These are phyloP conservation scores for Phenganax stokvisi DNA, from an alignment of 92 coral and sea anemone genomes.

Conservation along the genomic window DNA sequence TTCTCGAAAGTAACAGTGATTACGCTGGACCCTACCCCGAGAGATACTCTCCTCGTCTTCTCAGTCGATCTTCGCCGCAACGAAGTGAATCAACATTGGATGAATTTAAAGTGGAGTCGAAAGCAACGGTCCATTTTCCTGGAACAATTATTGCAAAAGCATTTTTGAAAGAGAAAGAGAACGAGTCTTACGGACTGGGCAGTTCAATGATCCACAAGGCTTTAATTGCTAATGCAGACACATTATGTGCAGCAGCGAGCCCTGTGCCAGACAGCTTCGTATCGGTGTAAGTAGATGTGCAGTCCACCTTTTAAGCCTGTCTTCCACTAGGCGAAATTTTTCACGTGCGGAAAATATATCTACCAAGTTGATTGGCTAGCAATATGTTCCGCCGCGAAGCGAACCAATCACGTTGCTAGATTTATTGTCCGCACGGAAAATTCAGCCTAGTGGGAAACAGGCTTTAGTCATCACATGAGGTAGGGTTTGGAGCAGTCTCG, in stretches of 20 bases:
- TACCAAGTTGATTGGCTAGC: too few species aligned
- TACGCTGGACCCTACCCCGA: constrained; percentile 13
- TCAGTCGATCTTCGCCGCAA: constrained; percentile 34
- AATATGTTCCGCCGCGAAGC: too few species aligned
- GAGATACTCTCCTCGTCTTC: constrained; percentile 31
- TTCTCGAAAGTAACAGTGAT: constrained; percentile 23
- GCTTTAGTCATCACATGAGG: background rate
- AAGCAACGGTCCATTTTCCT: constrained; percentile 81
- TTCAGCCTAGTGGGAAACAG: too few species aligned
- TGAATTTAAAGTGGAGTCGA: constrained; percentile 41
- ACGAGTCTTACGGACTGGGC: constrained; percentile 62
- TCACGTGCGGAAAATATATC: too few species aligned
- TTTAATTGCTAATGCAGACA: constrained; percentile 79
- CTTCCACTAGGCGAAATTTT: too few species aligned
- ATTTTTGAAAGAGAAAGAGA: constrained; percentile 79
- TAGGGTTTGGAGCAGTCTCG: background rate
- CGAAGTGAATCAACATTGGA: constrained; percentile 21
- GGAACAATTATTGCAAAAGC: constrained; percentile 84
- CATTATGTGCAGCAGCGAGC: constrained; percentile 91
- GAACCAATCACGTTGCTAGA: too few species aligned
- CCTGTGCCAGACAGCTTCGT: constrained; percentile 80
- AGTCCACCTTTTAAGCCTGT: background rate
- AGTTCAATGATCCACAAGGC: constrained; percentile 84
- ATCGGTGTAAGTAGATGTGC: constrained; percentile 73
- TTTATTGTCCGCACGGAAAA: too few species aligned